Evolutionary conservation across 2,113 vertebrate genomes (phyloP), one percentile per base, ranked within the genome.

Genomic region (Pelecanoides urinatrix): DNA sequence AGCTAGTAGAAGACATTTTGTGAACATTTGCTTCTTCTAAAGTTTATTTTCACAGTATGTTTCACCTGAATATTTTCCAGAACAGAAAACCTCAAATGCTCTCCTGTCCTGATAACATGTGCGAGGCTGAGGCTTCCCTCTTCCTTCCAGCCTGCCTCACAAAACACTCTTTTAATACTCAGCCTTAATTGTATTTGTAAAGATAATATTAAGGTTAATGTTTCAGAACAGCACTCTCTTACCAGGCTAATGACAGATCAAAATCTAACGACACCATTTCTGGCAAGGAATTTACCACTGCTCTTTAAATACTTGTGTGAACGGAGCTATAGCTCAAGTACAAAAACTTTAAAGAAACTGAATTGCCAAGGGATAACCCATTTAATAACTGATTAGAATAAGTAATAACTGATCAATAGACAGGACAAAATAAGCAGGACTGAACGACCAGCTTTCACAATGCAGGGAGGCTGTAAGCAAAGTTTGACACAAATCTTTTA

Each of bases 21-120:
- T 55, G 58, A 93, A 86, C 10, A 73, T 25, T 76, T 78, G 16
- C 52, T 62, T n/a, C 68, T 88, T 92, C 63, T 77, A 13, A 88
- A 88, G 47, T 86, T 91, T 40, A 78, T 86, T 95, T 88, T 84
- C 78, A 74, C 34, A 34, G 7, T 45, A 71, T 71, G 38, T 80
- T 95, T 88, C 55, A 77, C 79, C 59, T 66, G 47, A 92, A 56
- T 84, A 23, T 75, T 84, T 80, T 94, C 88, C 88, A 90, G 71
- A 92, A 79, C 44, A 67, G 53, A 81, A 59, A 67, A 13, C 50
- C 42, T 92, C 55, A 67, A 19, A 66, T 2, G 4, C 9, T 86
- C 21, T 66, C 53, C 78, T 92, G 34, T 70, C 53, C 52, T 56
- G 66, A 61, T 45, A 93, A 63, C 19, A 36, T 7, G 7, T 87